Evolutionary conservation across 2,113 vertebrate species (phyloP).

Genomic region (Podiceps cristatus): DNA sequence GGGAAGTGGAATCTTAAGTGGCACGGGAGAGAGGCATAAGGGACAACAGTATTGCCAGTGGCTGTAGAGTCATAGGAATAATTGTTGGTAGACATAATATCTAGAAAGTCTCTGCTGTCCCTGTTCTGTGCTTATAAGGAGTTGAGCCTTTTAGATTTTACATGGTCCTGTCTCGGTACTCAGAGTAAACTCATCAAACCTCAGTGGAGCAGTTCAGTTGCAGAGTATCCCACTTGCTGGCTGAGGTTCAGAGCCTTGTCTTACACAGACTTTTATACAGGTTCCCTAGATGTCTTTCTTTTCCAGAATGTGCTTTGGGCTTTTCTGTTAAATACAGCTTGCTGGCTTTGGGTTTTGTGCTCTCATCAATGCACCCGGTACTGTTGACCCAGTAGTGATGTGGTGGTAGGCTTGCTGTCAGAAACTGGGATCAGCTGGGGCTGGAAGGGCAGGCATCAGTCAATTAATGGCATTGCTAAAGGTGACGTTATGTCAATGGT

Average conservation of each 20-base stretch:
- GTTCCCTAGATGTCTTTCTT: background rate
- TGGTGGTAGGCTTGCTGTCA: background rate
- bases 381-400: background rate
- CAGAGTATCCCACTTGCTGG: background rate
- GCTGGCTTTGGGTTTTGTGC: background rate
- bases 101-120: background rate
- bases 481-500: background rate
- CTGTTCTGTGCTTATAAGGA: background rate
- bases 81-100: background rate
- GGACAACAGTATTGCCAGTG: background rate
- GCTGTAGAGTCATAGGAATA: background rate
- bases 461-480: background rate
- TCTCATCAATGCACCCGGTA: background rate
- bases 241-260: background rate
- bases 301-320: background rate
- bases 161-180: background rate
- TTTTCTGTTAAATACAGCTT: background rate
- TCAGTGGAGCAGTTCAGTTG: background rate
- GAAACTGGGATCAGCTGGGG: background rate
- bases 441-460: background rate
- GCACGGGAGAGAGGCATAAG: background rate
- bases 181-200: background rate
- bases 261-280: background rate
- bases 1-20: background rate
- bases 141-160: background rate